phyloP scores from a whole-genome alignment of 1,140 invertebrate species.

The Tetragnatha versicolor region DNA sequence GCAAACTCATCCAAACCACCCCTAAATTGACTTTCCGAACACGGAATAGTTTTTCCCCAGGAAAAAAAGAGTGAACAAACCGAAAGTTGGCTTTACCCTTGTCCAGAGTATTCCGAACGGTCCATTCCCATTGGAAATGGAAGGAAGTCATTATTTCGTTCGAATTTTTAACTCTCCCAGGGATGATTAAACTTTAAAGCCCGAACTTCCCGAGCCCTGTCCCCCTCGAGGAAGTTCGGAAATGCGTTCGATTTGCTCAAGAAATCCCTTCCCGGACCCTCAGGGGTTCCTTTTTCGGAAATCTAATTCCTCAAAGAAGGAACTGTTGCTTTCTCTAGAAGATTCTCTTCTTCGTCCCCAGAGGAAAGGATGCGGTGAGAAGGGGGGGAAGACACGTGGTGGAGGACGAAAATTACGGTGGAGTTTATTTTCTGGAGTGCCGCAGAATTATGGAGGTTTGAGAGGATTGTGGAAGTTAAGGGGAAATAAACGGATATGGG shows the following conservation, averaged over 20 bases:
- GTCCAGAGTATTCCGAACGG: too few relatives aligned
- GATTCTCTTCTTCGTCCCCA: background rate
- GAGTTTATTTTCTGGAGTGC: too few relatives aligned
- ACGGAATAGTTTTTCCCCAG: too few relatives aligned
- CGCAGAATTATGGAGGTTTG: too few relatives aligned
- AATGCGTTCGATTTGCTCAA: constrained; percentile 19
- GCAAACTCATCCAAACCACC: too few relatives aligned
- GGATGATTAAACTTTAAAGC: constrained; percentile 28
- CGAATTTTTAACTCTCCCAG: background rate
- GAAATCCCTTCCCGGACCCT: background rate
- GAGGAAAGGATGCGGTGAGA: background rate
- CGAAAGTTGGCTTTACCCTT: too few relatives aligned
- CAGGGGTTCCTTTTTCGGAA: background rate
- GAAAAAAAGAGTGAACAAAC: too few relatives aligned
- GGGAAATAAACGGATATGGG: too few relatives aligned
- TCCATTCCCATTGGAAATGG: background rate
- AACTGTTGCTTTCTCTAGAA: background rate
- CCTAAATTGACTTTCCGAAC: too few relatives aligned
- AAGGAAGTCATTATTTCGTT: constrained; percentile 13
- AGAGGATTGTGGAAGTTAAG: too few relatives aligned
- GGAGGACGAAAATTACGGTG: too few relatives aligned
- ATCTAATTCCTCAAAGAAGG: constrained; percentile 20
- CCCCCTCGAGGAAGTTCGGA: background rate
- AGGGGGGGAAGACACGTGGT: constrained; percentile 5
- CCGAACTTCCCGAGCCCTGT: background rate